A percentile compares a stretch with the other conserved stretches of the same genome.
phyloP scores from a whole-genome alignment of 1,140 invertebrate genomes.

The Teleogryllus occipitalis region DNA sequence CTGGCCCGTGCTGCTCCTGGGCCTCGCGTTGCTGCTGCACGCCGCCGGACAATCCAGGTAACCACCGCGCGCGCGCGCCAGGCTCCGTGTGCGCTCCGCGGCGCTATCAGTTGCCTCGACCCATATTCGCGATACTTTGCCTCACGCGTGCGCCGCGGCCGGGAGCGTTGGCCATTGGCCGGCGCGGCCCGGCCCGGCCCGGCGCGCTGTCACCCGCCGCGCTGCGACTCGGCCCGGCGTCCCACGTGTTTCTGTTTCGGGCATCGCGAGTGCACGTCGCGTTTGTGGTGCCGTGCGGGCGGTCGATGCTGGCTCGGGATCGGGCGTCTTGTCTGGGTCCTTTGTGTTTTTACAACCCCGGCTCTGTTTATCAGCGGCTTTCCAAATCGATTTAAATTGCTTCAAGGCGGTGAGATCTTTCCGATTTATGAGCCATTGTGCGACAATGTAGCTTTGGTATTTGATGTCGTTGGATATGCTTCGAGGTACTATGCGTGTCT shows the following conservation, averaged over 20 bases:
- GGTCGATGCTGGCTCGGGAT: too few relatives aligned
- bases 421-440: neutral
- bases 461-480: too few relatives aligned
- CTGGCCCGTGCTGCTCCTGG: neutral
- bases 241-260: neutral
- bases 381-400: neutral
- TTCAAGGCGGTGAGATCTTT: neutral
- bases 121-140: neutral
- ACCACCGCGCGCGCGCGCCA: neutral
- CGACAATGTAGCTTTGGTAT: too few relatives aligned
- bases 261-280: too few relatives aligned
- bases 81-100: too few relatives aligned
- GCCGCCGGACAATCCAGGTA: neutral
- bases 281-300: too few relatives aligned
- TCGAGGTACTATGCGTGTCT: too few relatives aligned
- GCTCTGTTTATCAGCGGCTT: neutral
- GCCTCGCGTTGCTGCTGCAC: neutral
- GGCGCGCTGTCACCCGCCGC: neutral
- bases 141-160: neutral
- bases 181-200: too few relatives aligned
- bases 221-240: neutral
- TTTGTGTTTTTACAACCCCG: neutral
- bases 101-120: too few relatives aligned
- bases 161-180: neutral
- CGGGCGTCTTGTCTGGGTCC: neutral